Evolutionary conservation across 2,797 vertebrate genomes (phyloP), one percentile per base, ranked within the genome.

Genomic region (Tokudaia muenninki): DNA sequence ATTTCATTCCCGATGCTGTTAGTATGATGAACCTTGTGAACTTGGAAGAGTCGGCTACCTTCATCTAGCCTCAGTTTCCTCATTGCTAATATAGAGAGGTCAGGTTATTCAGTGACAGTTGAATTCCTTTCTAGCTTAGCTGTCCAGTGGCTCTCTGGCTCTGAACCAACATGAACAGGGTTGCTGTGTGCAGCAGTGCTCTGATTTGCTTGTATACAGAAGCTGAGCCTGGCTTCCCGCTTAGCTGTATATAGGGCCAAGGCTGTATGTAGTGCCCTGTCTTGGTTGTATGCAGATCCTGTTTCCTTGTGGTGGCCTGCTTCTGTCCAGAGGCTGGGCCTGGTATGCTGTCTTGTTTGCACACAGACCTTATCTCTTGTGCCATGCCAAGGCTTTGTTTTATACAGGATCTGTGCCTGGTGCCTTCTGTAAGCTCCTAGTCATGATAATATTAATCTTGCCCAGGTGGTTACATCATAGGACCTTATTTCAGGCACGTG

Each of bases 61-160:
- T 74, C 14, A 14, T n/a, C 13, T 22, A 80, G 82, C 89, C 94
- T 96, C 88, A 6, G 96, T 90, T 70, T 97, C 75, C 92, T 83
- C 16, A 0, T 41, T 61, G 50, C 57, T 29, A 77, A 87, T 70
- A 57, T 4, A 50, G 37, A 55, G 59, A 79, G 90, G 91, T 74
- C 6, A 67, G 24, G 22, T 75, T 50, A 17, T 57, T 41, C 50
- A 29, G 3, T 37, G 52, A 24, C 5, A 7, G n/a, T 65, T 74
- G 57, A 59, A 2, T 29, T 67, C 65, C 34, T 75, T 78, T 37
- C 31, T 3, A 31, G n/a, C 59, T 67, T 59, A 9, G 80, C 41
- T 34, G 37, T 72, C n/a, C 17, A 10, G 47, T 52, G 72, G 41
- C 41, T 89, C 44, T 75, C 29, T 47, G 11, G 34, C 67, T 91